Percentiles rank a stretch among this genome's conserved stretches.
Evolutionary conservation across 2,797 vertebrate genomes (phyloP).

Genomic region (Aldrovandia affinis): DNA sequence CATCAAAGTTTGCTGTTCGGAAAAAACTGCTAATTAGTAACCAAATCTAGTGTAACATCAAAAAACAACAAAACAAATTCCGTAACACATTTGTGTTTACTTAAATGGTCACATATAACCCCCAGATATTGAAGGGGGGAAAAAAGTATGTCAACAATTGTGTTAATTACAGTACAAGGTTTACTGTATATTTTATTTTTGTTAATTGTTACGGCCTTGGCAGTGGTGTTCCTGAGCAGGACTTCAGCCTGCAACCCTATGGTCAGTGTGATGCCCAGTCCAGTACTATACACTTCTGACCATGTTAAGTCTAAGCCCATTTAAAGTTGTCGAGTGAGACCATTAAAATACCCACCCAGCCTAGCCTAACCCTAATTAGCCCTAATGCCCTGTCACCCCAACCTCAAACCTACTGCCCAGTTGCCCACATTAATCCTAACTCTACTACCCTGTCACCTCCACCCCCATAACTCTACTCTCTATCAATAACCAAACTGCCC

Average conservation of each 20-base stretch:
- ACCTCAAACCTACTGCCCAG: too few relatives aligned
- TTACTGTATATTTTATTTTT: background rate
- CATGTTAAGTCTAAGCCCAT: background rate
- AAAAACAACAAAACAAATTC: too few relatives aligned
- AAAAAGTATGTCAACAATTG: background rate
- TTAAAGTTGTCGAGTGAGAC: background rate
- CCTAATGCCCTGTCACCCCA: background rate
- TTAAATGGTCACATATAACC: background rate
- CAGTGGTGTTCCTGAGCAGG: background rate
- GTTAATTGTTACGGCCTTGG: background rate
- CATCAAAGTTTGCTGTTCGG: background rate
- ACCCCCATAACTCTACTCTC: background rate
- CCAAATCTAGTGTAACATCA: background rate
- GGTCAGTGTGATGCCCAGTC: background rate
- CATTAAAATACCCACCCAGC: too few relatives aligned
- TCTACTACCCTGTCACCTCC: background rate
- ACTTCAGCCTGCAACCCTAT: background rate
- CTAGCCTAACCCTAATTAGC: too few relatives aligned
- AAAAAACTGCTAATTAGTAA: constrained; percentile 10
- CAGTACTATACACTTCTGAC: background rate
- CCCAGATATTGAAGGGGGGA: background rate
- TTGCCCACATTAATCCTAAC: background rate
- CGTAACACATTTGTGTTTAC: background rate
- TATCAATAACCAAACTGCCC: too few relatives aligned
- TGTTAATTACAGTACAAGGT: background rate